Percentiles rank a stretch among this genome's conserved stretches.
Evolutionary conservation across 2,888 invertebrate genomes (phyloP).

Genomic region (Meiosimyza decipiens): DNA sequence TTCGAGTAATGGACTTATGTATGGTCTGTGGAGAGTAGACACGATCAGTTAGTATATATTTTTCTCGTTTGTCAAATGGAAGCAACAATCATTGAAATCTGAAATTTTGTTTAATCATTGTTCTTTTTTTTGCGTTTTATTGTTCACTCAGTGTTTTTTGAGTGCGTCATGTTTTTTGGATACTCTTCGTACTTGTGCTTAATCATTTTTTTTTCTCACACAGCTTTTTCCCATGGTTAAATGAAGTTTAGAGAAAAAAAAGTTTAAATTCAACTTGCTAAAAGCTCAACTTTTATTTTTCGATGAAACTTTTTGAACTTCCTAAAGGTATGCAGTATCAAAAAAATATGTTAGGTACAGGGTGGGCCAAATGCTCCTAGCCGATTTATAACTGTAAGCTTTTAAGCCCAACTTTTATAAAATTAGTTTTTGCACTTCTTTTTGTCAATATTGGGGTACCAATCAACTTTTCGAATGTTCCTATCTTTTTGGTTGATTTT

Average conservation of each 20-base stretch:
- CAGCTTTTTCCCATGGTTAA: constrained; percentile 32
- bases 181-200: neutral
- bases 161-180: constrained; percentile 30
- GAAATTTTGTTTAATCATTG: constrained; percentile 5
- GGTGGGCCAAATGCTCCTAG: no score
- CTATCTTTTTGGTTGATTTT: no score
- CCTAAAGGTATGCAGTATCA: no score
- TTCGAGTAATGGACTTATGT: neutral
- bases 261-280: no score
- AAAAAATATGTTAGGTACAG: no score
- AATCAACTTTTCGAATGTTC: no score
- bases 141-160: neutral
- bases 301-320: no score
- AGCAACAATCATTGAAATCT: constrained; percentile 21
- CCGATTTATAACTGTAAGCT: no score
- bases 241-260: neutral
- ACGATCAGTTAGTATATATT: neutral
- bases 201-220: neutral
- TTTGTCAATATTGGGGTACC: no score
- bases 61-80: constrained; percentile 16
- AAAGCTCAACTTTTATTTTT: no score
- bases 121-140: constrained; percentile 11
- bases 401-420: no score
- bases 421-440: no score
- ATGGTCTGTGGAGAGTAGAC: neutral